A percentile compares a stretch with the other conserved stretches of the same genome.
These are phyloP conservation scores for Lepeophtheirus salmonis DNA, from an alignment of 1,140 invertebrate species.

Conservation along the genomic window DNA sequence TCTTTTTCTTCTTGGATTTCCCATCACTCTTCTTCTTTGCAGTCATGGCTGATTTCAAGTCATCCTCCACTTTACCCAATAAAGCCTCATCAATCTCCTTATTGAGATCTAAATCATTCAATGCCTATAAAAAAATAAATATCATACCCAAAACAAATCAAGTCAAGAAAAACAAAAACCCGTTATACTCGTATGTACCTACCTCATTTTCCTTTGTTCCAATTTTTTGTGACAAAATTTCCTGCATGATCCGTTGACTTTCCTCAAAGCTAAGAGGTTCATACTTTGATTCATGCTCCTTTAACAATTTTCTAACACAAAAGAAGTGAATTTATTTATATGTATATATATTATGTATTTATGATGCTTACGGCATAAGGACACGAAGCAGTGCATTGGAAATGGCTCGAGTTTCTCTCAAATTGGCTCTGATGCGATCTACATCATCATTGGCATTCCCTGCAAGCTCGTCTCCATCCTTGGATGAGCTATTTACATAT, in stretches of 20 bases:
- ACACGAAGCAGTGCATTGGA: conserved; percentile 7
- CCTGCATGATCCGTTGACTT: background rate
- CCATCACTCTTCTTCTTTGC: too few relatives aligned
- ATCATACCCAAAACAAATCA: too few relatives aligned
- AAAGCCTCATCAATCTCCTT: too few relatives aligned
- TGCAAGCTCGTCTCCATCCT: background rate
- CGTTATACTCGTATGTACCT: background rate
- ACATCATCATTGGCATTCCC: background rate
- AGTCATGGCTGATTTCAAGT: too few relatives aligned
- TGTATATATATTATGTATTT: background rate
- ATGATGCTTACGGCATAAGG: conserved; percentile 13
- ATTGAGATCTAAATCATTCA: too few relatives aligned
- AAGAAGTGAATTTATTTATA: background rate
- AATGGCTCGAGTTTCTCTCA: background rate
- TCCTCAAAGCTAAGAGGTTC: background rate
- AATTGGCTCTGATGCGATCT: background rate
- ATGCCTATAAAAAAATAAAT: too few relatives aligned
- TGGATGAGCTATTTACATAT: background rate
- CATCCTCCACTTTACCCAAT: too few relatives aligned
- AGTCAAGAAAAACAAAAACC: too few relatives aligned
- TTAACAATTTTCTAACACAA: conserved; percentile 1
- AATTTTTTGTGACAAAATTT: conserved; percentile 1
- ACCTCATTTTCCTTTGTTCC: background rate
- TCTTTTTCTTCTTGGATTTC: too few relatives aligned
- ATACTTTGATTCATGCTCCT: conserved; percentile 8